A percentile compares a stretch with the other conserved stretches of the same genome.
phyloP scores from a whole-genome alignment of 2,888 invertebrate species.

The Lasioglossum morio region DNA sequence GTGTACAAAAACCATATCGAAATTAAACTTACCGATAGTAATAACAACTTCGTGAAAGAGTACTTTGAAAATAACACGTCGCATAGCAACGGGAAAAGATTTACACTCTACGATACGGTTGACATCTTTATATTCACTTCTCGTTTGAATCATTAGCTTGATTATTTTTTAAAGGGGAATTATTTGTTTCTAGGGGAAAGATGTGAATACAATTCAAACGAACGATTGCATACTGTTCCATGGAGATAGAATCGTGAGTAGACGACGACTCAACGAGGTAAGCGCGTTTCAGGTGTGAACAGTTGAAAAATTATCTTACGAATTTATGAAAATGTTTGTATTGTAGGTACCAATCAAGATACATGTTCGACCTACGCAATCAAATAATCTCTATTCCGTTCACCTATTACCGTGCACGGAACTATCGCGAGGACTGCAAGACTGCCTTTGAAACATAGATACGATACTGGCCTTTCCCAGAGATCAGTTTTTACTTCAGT shows the following conservation, averaged over 20 bases:
- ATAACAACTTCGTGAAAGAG: conserved; percentile 27
- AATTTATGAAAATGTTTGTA: conserved; percentile 38
- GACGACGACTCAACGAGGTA: conserved; percentile 76
- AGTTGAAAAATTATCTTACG: conserved; percentile 2
- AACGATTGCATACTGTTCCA: conserved; percentile 71
- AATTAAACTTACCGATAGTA: conserved; percentile 9
- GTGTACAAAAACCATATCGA: neutral
- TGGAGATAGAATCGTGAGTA: conserved; percentile 78
- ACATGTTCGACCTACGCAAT: conserved; percentile 70
- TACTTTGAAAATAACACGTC: neutral
- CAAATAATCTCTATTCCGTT: conserved; percentile 70
- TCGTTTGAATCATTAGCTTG: neutral
- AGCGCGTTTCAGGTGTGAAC: conserved; percentile 10
- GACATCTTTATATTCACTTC: conserved; percentile 5
- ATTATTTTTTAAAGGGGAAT: neutral
- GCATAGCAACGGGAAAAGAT: neutral
- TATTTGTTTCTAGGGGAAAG: conserved; percentile 29
- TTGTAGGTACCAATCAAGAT: conserved; percentile 78
- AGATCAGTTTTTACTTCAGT: conserved; percentile 26
- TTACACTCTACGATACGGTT: conserved; percentile 30
- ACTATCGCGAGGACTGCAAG: conserved; percentile 77
- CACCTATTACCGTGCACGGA: conserved; percentile 75
- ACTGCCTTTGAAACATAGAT: conserved; percentile 73
- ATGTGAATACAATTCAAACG: conserved; percentile 29
- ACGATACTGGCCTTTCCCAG: conserved; percentile 23